Evolutionary conservation across 1,140 invertebrate genomes (phyloP).

Genomic region (Drepana arcuata): DNA sequence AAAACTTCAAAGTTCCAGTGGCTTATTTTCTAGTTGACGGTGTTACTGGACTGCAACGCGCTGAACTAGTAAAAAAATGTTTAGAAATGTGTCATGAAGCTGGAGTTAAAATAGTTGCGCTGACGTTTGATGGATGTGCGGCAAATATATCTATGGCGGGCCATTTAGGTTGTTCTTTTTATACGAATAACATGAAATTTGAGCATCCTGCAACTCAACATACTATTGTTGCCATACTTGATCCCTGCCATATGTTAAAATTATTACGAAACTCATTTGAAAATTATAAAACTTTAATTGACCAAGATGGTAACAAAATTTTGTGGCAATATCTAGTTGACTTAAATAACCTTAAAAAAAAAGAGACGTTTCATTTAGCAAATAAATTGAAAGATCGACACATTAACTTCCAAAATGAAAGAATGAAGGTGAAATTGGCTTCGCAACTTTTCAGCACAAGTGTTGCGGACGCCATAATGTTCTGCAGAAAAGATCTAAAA

Average conservation of each 20-base stretch:
- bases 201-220: slow-evolving; percentile 22
- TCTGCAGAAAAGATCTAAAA: slow-evolving; percentile 9
- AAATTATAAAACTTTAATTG: slow-evolving; percentile 3
- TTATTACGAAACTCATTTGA: slow-evolving; percentile 7
- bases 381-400: slow-evolving; percentile 9
- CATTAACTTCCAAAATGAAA: slow-evolving; percentile 14
- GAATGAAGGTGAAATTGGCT: slow-evolving; percentile 20
- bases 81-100: slow-evolving; percentile 18
- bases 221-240: slow-evolving; percentile 25
- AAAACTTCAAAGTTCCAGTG: slow-evolving; percentile 32
- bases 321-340: slow-evolving; percentile 1
- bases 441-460: slow-evolving; percentile 16
- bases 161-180: slow-evolving; percentile 14
- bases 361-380: slow-evolving; percentile 10
- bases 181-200: slow-evolving; percentile 25
- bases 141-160: slow-evolving; percentile 13
- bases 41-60: slow-evolving; percentile 18
- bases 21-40: slow-evolving; percentile 29
- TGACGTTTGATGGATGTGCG: slow-evolving; percentile 27
- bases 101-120: slow-evolving; percentile 17
- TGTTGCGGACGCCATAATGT: slow-evolving; percentile 13
- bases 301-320: neutral
- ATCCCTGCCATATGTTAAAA: slow-evolving; percentile 11
- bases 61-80: slow-evolving; percentile 22
- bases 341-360: slow-evolving; percentile 7